phyloP scores from a whole-genome alignment of 2,888 invertebrate species.

The Brachylomia viminalis region DNA sequence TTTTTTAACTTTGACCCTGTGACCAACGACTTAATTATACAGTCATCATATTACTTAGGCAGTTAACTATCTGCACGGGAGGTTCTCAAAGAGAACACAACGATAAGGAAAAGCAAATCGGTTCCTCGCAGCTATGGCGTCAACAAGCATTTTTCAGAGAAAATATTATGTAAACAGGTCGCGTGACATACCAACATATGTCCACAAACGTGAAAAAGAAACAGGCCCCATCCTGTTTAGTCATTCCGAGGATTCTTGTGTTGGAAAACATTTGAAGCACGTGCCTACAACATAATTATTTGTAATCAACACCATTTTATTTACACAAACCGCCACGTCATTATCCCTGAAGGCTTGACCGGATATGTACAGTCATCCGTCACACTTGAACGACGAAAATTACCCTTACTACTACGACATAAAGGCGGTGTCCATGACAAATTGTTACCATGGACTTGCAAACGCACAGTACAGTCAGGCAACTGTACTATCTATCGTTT shows the following conservation, averaged over 20 bases:
- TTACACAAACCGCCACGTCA: conserved; percentile 17
- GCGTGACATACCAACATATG: conserved; percentile 68
- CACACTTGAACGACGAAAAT: neutral
- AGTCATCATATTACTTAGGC: neutral
- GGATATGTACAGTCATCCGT: neutral
- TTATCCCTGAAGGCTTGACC: neutral
- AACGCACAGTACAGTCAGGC: neutral
- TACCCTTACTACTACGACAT: conserved; percentile 4
- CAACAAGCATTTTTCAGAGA: conserved; percentile 77
- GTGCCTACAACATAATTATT: conserved; percentile 64
- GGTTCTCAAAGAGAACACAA: conserved; percentile 50
- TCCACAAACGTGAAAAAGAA: conserved; percentile 74
- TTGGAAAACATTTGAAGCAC: conserved; percentile 77
- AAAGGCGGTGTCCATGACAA: neutral
- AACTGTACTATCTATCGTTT: neutral
- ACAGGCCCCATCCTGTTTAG: conserved; percentile 80
- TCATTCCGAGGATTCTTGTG: conserved; percentile 80
- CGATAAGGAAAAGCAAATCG: conserved; percentile 55
- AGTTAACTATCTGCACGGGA: neutral
- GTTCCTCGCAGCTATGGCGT: conserved; percentile 64
- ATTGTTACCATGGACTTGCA: neutral
- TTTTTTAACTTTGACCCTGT: neutral
- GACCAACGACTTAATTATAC: neutral
- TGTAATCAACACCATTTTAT: conserved; percentile 45
- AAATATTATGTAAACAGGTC: conserved; percentile 82